Conservation (phyloP, 1,140 invertebrate species). For the Danaus melanippus region DNA sequence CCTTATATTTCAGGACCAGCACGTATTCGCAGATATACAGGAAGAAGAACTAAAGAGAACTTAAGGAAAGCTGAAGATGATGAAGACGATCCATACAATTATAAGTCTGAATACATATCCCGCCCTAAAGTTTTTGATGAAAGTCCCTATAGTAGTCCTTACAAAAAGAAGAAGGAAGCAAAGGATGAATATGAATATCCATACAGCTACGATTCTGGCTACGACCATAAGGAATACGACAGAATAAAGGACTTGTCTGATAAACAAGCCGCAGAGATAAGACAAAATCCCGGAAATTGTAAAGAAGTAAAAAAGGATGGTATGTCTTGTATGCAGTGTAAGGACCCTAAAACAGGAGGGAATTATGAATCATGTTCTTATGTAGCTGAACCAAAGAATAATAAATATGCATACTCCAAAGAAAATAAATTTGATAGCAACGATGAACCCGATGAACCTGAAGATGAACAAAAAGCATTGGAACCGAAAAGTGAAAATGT, state of each 20-base stretch:
- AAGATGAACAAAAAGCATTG: constrained; percentile 48
- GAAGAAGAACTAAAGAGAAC: constrained; percentile 47
- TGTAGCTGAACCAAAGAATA: constrained; percentile 77
- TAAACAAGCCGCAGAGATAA: constrained; percentile 72
- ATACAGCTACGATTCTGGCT: constrained; percentile 63
- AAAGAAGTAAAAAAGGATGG: constrained; percentile 75
- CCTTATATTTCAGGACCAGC: constrained; percentile 63
- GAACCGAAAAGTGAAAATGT: constrained; percentile 49
- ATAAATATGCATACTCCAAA: constrained; percentile 78
- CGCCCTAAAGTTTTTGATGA: constrained; percentile 66
- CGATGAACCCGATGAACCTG: constrained; percentile 68
- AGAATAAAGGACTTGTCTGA: constrained; percentile 71
- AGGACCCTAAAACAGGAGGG: constrained; percentile 77
- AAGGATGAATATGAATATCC: constrained; percentile 64
- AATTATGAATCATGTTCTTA: constrained; percentile 82
- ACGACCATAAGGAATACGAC: constrained; percentile 69
- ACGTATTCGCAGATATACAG: constrained; percentile 60
- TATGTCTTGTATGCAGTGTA: constrained; percentile 78
- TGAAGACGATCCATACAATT: constrained; percentile 58
- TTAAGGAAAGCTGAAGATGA: constrained; percentile 44
- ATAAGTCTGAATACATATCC: constrained; percentile 61
- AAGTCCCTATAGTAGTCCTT: constrained; percentile 55
- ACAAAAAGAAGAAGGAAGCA: constrained; percentile 56
- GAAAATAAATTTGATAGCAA: constrained; percentile 74
- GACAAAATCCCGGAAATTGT: constrained; percentile 75